Evolutionary conservation across 2,797 vertebrate genomes (phyloP).

Genomic region (Microcaecilia unicolor): DNA sequence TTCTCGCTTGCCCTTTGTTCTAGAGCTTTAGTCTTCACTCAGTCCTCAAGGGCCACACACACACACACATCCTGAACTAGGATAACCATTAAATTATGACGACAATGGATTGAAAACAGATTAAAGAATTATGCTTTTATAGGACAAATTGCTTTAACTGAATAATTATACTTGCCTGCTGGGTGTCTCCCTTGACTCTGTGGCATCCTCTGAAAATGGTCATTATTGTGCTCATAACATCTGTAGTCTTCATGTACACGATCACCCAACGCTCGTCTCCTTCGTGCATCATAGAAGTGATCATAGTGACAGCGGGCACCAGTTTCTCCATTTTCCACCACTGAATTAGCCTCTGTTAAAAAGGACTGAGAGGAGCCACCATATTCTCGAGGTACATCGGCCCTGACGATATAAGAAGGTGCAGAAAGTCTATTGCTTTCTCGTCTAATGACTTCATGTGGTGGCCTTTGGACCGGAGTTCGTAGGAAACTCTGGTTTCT

Average conservation of each 20-base stretch:
- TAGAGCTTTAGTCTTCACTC: no score
- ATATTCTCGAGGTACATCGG: conserved; percentile 79
- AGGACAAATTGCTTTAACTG: no score
- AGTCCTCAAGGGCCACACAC: no score
- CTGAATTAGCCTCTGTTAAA: conserved; percentile 64
- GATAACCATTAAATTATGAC: no score
- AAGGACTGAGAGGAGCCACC: conserved; percentile 82
- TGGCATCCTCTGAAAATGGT: conserved; percentile 78
- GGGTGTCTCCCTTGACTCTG: conserved; percentile 76
- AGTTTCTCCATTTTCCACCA: conserved; percentile 81
- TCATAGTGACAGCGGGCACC: conserved; percentile 73
- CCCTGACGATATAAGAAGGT: conserved; percentile 77
- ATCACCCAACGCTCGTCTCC: conserved; percentile 64
- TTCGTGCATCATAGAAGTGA: conserved; percentile 74
- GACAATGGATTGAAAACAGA: no score
- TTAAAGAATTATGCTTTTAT: no score
- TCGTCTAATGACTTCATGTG: conserved; percentile 80
- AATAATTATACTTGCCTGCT: conserved; percentile 64
- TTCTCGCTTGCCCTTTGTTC: no score
- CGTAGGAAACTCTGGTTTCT: conserved; percentile 85
- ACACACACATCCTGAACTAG: no score
- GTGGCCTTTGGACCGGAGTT: conserved; percentile 63
- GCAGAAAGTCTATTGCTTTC: conserved; percentile 91
- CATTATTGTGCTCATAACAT: conserved; percentile 76
- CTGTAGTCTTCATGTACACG: conserved; percentile 81